phyloP scores from a whole-genome alignment of 2,113 vertebrate genomes.

The Myotis brandtii region DNA sequence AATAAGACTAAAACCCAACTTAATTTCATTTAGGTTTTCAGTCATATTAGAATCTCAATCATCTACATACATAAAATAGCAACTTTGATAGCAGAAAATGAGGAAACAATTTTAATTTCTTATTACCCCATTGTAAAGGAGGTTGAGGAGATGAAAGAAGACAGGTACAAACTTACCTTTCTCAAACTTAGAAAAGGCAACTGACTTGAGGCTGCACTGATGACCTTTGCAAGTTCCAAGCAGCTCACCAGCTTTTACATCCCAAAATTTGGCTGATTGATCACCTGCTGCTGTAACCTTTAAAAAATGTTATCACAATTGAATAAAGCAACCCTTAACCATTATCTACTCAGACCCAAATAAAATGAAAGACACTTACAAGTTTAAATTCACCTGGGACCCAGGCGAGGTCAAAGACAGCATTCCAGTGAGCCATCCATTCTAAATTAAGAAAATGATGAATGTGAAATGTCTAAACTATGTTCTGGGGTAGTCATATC shows the following conservation, averaged over 20 bases:
- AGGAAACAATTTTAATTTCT: neutral
- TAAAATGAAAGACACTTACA: slow-evolving; percentile 87
- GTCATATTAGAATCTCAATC: slow-evolving; percentile 1
- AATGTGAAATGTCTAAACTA: slow-evolving; percentile 15
- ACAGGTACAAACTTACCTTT: slow-evolving; percentile 88
- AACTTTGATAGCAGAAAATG: neutral
- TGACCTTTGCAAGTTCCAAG: slow-evolving; percentile 96
- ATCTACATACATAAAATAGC: neutral
- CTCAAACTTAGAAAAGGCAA: slow-evolving; percentile 93
- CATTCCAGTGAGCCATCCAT: slow-evolving; percentile 97
- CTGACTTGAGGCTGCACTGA: slow-evolving; percentile 97
- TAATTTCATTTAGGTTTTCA: slow-evolving; percentile 34
- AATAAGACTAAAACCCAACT: slow-evolving; percentile 14
- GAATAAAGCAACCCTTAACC: slow-evolving; percentile 46
- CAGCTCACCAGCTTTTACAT: slow-evolving; percentile 92
- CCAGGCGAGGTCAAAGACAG: slow-evolving; percentile 98
- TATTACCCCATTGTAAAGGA: neutral
- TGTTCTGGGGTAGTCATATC: neutral
- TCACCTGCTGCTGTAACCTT: slow-evolving; percentile 98
- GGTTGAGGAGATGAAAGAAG: neutral
- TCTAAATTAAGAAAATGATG: slow-evolving; percentile 86
- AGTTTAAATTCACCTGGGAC: slow-evolving; percentile 93
- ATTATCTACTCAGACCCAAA: slow-evolving; percentile 38
- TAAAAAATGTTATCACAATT: slow-evolving; percentile 61
- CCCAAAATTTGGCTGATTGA: slow-evolving; percentile 96